Conservation (phyloP, 2,888 invertebrate genomes). For the Nephrocerus scutellatus region DNA sequence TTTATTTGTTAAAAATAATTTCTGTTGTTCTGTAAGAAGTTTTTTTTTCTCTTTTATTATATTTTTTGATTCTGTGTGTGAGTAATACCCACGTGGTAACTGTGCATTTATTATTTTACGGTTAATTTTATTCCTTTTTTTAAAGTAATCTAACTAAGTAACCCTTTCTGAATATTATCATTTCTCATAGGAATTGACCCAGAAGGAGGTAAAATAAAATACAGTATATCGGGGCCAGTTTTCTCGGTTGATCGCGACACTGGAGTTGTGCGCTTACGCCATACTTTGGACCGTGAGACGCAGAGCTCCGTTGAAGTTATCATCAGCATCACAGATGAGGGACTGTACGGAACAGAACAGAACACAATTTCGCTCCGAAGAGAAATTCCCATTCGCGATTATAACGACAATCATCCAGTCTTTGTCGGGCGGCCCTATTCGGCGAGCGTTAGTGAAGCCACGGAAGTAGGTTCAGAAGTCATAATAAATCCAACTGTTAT, state of each 20-base stretch:
- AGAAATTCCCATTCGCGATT: conserved; percentile 69
- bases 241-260: conserved; percentile 70
- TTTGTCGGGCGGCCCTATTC: conserved; percentile 69
- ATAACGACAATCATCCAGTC: conserved; percentile 72
- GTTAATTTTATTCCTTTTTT: conserved; percentile 22
- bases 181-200: conserved; percentile 58
- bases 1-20: no score
- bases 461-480: conserved; percentile 57
- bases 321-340: conserved; percentile 74
- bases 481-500: conserved; percentile 55
- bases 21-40: no score
- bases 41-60: no score
- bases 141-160: conserved; percentile 17
- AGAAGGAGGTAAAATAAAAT: conserved; percentile 64
- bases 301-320: conserved; percentile 67
- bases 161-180: conserved; percentile 7
- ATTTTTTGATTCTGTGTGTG: no score
- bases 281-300: conserved; percentile 63
- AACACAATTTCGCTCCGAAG: conserved; percentile 71
- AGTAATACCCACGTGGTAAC: no score
- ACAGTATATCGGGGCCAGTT: conserved; percentile 75
- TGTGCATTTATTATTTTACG: conserved; percentile 9
- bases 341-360: conserved; percentile 62
- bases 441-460: conserved; percentile 62
- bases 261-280: conserved; percentile 67